Evolutionary conservation across 2,888 invertebrate species (phyloP).

Genomic region (Autographa gamma): DNA sequence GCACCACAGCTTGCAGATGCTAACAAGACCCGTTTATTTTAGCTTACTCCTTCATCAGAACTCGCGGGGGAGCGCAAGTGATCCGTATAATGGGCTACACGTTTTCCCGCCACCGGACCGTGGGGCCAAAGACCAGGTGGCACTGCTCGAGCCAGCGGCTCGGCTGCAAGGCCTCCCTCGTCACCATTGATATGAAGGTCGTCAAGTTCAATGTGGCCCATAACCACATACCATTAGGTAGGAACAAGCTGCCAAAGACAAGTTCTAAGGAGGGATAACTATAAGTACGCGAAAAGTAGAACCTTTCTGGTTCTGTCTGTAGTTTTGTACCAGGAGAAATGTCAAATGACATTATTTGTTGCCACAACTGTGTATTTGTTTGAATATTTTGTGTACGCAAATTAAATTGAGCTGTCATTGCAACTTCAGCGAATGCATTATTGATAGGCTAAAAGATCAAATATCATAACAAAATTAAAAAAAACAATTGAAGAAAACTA

Average conservation of each 20-base stretch:
- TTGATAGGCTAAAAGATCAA: no score
- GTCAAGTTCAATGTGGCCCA: neutral
- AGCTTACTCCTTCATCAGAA: neutral
- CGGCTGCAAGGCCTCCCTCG: neutral
- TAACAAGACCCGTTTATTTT: neutral
- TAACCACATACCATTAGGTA: neutral
- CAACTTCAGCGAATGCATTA: no score
- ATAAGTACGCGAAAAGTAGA: neutral
- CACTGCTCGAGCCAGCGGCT: neutral
- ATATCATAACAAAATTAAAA: no score
- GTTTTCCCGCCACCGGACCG: neutral
- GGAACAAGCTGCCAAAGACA: neutral
- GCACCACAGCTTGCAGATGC: neutral
- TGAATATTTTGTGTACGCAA: no score
- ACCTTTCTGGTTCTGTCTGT: no score
- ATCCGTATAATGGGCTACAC: neutral
- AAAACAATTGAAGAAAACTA: no score
- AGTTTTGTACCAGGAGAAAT: no score
- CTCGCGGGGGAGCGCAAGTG: neutral
- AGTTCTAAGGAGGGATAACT: neutral
- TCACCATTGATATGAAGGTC: neutral
- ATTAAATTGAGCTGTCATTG: no score
- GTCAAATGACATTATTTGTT: no score
- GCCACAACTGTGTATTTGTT: no score
- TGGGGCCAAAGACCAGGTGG: neutral